phyloP scores from a whole-genome alignment of 2,888 invertebrate genomes.

The Tridacna crocea region DNA sequence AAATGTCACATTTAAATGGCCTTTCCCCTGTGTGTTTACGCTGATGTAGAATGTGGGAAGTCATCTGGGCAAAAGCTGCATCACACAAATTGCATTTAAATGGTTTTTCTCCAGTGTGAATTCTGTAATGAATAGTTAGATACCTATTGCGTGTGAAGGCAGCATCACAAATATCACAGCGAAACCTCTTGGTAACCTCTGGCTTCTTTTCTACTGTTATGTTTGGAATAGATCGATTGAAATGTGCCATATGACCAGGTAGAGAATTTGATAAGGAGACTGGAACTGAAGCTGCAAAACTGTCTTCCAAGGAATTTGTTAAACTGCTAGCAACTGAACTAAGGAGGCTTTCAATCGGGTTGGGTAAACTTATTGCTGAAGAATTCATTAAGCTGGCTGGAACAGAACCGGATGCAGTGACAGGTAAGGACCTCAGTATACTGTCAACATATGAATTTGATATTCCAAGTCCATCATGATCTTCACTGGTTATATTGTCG shows the following conservation, averaged over 20 bases:
- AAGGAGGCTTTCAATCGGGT: too few relatives aligned
- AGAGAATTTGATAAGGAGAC: background rate
- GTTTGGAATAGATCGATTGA: background rate
- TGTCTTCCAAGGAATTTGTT: too few relatives aligned
- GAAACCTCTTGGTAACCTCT: slow-evolving; percentile 1
- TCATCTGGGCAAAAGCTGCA: slow-evolving; percentile 15
- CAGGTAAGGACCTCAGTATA: too few relatives aligned
- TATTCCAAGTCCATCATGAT: too few relatives aligned
- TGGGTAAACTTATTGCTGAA: too few relatives aligned
- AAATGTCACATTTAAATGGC: slow-evolving; percentile 2
- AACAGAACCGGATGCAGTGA: too few relatives aligned
- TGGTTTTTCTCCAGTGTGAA: slow-evolving; percentile 18
- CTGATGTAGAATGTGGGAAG: slow-evolving; percentile 14
- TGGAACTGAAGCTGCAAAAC: background rate
- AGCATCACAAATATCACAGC: slow-evolving; percentile 17
- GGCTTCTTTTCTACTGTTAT: background rate
- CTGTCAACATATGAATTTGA: too few relatives aligned
- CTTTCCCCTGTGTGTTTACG: slow-evolving; percentile 15
- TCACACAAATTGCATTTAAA: slow-evolving; percentile 22
- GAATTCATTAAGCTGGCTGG: too few relatives aligned
- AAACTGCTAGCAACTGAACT: too few relatives aligned
- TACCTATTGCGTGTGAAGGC: slow-evolving; percentile 18
- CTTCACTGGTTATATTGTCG: too few relatives aligned
- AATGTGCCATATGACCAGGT: background rate
- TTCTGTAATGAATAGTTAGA: slow-evolving; percentile 8